Evolutionary conservation across 2,888 invertebrate genomes (phyloP).

Genomic region (Ashinkailepas kermadecensis): DNA sequence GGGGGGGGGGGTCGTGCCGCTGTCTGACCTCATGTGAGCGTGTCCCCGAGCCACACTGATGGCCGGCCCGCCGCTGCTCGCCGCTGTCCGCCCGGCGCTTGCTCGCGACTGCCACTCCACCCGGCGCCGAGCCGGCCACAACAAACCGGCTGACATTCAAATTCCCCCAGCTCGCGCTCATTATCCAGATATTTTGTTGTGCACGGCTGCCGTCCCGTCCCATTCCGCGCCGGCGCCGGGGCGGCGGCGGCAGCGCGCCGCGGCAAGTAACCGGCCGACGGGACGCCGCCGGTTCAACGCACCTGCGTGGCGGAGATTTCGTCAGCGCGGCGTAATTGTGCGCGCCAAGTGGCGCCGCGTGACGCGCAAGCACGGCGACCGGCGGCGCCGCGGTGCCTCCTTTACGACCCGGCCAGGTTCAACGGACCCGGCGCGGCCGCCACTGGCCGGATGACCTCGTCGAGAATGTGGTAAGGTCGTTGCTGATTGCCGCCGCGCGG

Average conservation of each 20-base stretch:
- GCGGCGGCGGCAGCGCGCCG: too few relatives aligned
- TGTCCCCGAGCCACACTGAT: too few relatives aligned
- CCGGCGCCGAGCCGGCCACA: too few relatives aligned
- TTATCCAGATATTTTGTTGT: not conserved
- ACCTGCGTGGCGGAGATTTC: not conserved
- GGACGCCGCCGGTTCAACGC: not conserved
- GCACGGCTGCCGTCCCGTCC: not conserved
- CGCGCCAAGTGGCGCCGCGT: not conserved
- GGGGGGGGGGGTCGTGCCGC: too few relatives aligned
- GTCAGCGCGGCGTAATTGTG: constrained; percentile 7
- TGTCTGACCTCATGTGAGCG: too few relatives aligned
- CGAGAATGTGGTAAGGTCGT: constrained; percentile 76
- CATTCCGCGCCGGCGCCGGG: not conserved
- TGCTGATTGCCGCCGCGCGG: constrained; percentile 80
- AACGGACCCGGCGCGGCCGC: not conserved
- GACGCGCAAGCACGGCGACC: not conserved
- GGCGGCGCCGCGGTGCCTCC: not conserved
- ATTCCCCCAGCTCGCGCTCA: too few relatives aligned
- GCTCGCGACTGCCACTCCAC: not conserved
- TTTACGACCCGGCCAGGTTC: not conserved
- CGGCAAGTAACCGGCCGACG: too few relatives aligned
- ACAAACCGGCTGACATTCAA: too few relatives aligned
- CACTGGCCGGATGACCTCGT: constrained; percentile 65
- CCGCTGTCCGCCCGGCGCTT: not conserved
- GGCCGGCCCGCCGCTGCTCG: not conserved